phyloP scores from a whole-genome alignment of 1,140 invertebrate genomes.

The Centruroides vittatus region DNA sequence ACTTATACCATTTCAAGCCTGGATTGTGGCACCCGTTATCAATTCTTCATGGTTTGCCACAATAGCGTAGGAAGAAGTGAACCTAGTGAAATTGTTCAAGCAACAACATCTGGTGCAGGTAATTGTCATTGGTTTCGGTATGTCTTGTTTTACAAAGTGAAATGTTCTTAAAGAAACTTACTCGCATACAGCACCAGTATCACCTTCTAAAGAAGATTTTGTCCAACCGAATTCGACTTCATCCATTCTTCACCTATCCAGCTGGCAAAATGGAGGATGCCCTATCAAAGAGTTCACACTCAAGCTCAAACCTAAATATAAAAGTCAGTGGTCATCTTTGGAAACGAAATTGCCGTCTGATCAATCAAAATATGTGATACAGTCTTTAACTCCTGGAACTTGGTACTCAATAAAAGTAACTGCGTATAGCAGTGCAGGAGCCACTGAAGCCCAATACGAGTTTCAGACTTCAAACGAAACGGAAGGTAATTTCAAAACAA shows the following conservation, averaged over 20 bases:
- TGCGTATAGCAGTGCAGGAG: slow-evolving; percentile 9
- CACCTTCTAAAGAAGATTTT: slow-evolving; percentile 3
- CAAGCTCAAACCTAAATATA: not conserved
- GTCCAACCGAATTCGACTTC: not conserved
- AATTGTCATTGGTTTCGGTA: slow-evolving; percentile 3
- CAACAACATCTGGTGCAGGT: slow-evolving; percentile 27
- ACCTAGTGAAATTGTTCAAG: slow-evolving; percentile 24
- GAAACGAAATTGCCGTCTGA: not conserved
- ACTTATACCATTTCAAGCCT: slow-evolving; percentile 29
- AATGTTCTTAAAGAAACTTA: too few relatives aligned
- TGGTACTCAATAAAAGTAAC: slow-evolving; percentile 8
- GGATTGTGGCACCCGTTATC: slow-evolving; percentile 27
- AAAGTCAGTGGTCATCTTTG: not conserved
- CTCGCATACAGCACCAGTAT: slow-evolving; percentile 1
- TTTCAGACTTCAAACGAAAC: slow-evolving; percentile 1
- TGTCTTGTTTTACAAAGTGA: too few relatives aligned
- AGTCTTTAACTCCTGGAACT: slow-evolving; percentile 3
- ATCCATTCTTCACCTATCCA: slow-evolving; percentile 3
- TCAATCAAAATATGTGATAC: not conserved
- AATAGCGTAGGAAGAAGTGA: slow-evolving; percentile 30
- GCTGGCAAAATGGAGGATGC: slow-evolving; percentile 14
- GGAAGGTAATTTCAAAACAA: not conserved
- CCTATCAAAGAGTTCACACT: slow-evolving; percentile 12
- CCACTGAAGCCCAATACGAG: slow-evolving; percentile 10
- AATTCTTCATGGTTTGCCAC: slow-evolving; percentile 32